Evolutionary conservation across 1,140 invertebrate species (phyloP).

Genomic region (Hesperophylax magnus): DNA sequence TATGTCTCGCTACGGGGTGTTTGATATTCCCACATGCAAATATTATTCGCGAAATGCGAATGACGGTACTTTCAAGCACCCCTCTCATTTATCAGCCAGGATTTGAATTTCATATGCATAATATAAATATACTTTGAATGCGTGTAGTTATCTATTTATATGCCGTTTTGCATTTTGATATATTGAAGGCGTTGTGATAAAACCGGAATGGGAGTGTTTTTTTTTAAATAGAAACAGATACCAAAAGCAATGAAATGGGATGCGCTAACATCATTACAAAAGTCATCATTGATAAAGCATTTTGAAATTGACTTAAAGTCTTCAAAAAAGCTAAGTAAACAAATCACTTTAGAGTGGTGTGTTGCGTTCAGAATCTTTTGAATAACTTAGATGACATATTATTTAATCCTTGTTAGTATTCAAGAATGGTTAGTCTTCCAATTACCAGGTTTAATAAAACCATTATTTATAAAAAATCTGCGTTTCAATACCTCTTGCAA

Average conservation of each 20-base stretch:
- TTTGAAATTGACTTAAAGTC: too few species aligned
- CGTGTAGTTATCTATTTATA: not conserved
- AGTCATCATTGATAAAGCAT: too few species aligned
- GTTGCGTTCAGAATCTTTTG: too few species aligned
- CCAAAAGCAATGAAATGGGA: not conserved
- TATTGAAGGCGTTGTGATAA: not conserved
- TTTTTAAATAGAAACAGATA: not conserved
- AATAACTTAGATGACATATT: too few species aligned
- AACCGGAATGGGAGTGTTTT: not conserved
- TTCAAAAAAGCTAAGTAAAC: too few species aligned
- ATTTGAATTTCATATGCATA: not conserved
- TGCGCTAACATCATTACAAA: not conserved
- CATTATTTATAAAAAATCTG: too few species aligned
- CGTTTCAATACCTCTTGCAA: not conserved
- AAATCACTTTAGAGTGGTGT: too few species aligned
- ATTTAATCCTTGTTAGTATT: too few species aligned
- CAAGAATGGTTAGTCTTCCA: too few species aligned
- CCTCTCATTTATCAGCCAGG: not conserved
- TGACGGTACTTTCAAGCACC: not conserved
- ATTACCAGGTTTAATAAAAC: too few species aligned
- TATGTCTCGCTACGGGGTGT: slow-evolving; percentile 47
- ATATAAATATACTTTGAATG: not conserved
- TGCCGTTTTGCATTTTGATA: not conserved
- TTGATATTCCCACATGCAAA: slow-evolving; percentile 51
- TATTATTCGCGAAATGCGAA: slow-evolving; percentile 9